Percentiles rank a stretch among this genome's conserved stretches.
Conservation (phyloP, 2,113 vertebrate genomes). For the Tiliqua scincoides region DNA sequence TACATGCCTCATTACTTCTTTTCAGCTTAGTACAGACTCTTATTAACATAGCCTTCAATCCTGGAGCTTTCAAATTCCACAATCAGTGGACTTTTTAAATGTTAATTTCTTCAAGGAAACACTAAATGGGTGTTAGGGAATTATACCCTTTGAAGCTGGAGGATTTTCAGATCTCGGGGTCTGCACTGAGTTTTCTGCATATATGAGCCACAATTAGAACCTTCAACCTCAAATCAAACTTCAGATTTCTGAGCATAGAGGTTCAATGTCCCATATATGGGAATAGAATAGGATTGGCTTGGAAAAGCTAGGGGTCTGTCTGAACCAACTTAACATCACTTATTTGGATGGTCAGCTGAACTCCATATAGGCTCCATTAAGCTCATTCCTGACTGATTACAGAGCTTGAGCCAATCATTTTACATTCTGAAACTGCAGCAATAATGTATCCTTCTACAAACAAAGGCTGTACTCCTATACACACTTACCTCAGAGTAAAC, state of each 20-base stretch:
- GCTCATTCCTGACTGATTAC: not conserved
- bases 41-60: slow-evolving; percentile 44
- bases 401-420: not conserved
- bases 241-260: not conserved
- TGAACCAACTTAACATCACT: not conserved
- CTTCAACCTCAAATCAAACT: not conserved
- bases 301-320: not conserved
- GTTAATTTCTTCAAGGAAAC: not conserved
- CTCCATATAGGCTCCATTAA: not conserved
- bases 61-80: slow-evolving; percentile 24
- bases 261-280: not conserved
- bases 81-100: not conserved
- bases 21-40: slow-evolving; percentile 6
- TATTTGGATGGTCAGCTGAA: not conserved
- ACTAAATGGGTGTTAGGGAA: not conserved
- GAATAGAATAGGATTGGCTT: not conserved
- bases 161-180: not conserved
- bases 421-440: not conserved
- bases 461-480: not conserved
- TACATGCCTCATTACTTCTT: slow-evolving; percentile 17
- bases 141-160: not conserved
- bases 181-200: not conserved
- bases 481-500: too few species aligned
- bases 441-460: not conserved
- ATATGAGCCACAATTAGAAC: not conserved